Evolutionary conservation across 1,140 invertebrate species (phyloP).

Genomic region (Lepidurus couesii): DNA sequence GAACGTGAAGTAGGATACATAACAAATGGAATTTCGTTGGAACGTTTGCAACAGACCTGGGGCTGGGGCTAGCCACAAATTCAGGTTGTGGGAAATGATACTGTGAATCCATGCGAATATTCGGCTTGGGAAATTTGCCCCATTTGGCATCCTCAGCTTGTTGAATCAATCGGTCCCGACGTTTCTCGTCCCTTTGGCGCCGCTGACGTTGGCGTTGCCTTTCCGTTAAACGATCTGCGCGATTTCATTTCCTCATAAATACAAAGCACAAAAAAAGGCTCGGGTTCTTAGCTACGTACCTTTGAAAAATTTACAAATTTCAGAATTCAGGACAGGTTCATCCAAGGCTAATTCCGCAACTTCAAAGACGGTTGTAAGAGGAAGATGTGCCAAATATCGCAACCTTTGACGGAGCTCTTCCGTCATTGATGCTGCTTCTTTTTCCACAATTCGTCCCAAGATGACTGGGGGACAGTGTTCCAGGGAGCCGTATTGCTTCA

Average conservation of each 20-base stretch:
- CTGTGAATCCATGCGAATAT: slow-evolving; percentile 54
- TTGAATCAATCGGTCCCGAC: slow-evolving; percentile 61
- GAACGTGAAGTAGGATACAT: background rate
- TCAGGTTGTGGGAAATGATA: slow-evolving; percentile 58
- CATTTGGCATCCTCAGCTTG: slow-evolving; percentile 63
- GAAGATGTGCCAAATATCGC: slow-evolving; percentile 79
- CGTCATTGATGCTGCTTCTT: slow-evolving; percentile 74
- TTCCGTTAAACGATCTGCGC: slow-evolving; percentile 57
- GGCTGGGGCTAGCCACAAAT: slow-evolving; percentile 2
- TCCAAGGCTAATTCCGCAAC: slow-evolving; percentile 77
- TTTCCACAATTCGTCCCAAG: slow-evolving; percentile 68
- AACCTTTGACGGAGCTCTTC: slow-evolving; percentile 69
- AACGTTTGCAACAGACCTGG: background rate
- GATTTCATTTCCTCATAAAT: slow-evolving; percentile 1
- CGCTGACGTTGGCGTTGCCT: slow-evolving; percentile 56
- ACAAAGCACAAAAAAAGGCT: slow-evolving; percentile 30
- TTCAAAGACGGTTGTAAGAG: slow-evolving; percentile 81
- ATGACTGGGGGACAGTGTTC: slow-evolving; percentile 70
- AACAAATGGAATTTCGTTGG: background rate
- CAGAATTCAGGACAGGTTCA: slow-evolving; percentile 61
- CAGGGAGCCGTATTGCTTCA: slow-evolving; percentile 74
- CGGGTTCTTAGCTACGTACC: slow-evolving; percentile 47
- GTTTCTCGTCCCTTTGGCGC: slow-evolving; percentile 60
- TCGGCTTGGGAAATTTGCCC: slow-evolving; percentile 55
- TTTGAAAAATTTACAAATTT: slow-evolving; percentile 59